Percentiles rank a stretch among this genome's conserved stretches.
These are phyloP conservation scores for Tachina fera DNA, from an alignment of 2,888 invertebrate genomes.

Conservation along the genomic window DNA sequence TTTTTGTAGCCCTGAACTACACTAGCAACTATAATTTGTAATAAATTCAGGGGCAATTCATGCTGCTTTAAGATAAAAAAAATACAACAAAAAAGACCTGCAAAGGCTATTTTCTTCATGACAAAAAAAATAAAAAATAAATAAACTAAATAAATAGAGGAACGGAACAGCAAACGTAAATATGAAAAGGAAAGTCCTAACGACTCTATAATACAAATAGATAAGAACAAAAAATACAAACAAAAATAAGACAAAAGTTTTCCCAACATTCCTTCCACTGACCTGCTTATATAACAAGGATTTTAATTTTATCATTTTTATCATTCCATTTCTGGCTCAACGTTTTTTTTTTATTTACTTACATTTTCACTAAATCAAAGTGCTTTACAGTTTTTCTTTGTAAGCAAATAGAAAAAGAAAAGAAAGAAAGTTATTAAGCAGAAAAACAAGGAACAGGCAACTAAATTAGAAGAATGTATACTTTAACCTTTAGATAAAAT, in stretches of 20 bases:
- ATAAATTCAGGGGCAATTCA: conserved; percentile 53
- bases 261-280: conserved; percentile 15
- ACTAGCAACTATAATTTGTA: conserved; percentile 30
- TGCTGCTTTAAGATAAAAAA: conserved; percentile 24
- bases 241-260: background rate
- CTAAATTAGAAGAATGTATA: background rate
- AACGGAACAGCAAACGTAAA: background rate
- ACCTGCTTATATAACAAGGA: conserved; percentile 3
- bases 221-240: background rate
- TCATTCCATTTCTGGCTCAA: conserved; percentile 9
- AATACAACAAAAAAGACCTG: conserved; percentile 43
- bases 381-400: conserved; percentile 13
- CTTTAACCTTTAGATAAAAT: background rate
- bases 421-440: background rate
- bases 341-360: background rate
- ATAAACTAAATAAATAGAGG: background rate
- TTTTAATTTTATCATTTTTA: conserved; percentile 17
- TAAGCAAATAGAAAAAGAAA: background rate
- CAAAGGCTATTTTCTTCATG: conserved; percentile 44
- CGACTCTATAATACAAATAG: conserved; percentile 26
- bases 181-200: conserved; percentile 37
- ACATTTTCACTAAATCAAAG: conserved; percentile 18
- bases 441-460: background rate
- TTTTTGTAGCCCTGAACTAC: conserved; percentile 9
- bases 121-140: conserved; percentile 23